A percentile compares a stretch with the other conserved stretches of the same genome.
Evolutionary conservation across 2,888 invertebrate genomes (phyloP).

Genomic region (Coenonympha arcania): DNA sequence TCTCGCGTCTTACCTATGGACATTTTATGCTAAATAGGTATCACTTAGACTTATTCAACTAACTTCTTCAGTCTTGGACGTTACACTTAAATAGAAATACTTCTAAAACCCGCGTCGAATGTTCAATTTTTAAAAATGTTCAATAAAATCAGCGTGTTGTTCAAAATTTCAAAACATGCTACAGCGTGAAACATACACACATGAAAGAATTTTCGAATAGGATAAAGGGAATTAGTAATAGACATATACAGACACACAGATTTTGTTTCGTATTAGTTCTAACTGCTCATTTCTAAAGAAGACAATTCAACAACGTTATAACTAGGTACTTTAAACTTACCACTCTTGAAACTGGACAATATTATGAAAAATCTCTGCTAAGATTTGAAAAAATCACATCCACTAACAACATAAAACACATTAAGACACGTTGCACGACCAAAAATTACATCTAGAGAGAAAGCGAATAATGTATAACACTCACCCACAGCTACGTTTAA

Average conservation of each 20-base stretch:
- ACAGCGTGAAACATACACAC: slow-evolving; percentile 42
- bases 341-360: slow-evolving; percentile 37
- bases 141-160: slow-evolving; percentile 38
- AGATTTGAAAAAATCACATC: slow-evolving; percentile 58
- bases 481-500: slow-evolving; percentile 42
- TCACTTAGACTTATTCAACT: slow-evolving; percentile 70
- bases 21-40: slow-evolving; percentile 71
- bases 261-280: slow-evolving; percentile 31
- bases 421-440: slow-evolving; percentile 54
- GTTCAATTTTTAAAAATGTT: slow-evolving; percentile 41
- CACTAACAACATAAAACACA: slow-evolving; percentile 53
- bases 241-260: slow-evolving; percentile 37
- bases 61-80: slow-evolving; percentile 75
- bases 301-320: slow-evolving; percentile 37
- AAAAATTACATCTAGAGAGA: slow-evolving; percentile 59
- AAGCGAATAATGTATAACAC: slow-evolving; percentile 63
- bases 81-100: slow-evolving; percentile 73
- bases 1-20: slow-evolving; percentile 65
- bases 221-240: slow-evolving; percentile 31
- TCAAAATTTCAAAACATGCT: slow-evolving; percentile 32
- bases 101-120: slow-evolving; percentile 72
- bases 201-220: slow-evolving; percentile 30
- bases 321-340: slow-evolving; percentile 34
- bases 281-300: slow-evolving; percentile 37
- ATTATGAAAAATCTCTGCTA: slow-evolving; percentile 38